Conservation (phyloP, 2,113 vertebrate species). For the Mixornis gularis region DNA sequence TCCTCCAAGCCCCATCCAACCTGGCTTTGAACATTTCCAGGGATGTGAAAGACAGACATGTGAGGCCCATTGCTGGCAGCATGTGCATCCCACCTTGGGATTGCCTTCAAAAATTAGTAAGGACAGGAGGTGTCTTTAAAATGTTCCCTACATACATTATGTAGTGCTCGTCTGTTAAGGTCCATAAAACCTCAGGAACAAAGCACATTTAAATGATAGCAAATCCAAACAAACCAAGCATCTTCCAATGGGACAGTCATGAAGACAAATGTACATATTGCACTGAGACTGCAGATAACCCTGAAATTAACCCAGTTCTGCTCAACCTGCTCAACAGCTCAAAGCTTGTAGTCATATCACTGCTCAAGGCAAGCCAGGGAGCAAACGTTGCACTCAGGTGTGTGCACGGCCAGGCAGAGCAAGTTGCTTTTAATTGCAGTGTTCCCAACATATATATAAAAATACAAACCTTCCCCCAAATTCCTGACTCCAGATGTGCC, state of each 20-base stretch:
- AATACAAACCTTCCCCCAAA: accelerated
- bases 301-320: background rate
- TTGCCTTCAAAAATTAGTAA: background rate
- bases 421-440: background rate
- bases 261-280: accelerated
- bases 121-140: background rate
- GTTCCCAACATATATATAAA: background rate
- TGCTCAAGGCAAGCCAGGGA: background rate
- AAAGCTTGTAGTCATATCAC: background rate
- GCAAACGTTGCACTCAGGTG: background rate
- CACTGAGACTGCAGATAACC: background rate
- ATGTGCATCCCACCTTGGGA: background rate
- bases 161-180: background rate
- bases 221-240: background rate
- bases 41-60: accelerated
- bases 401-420: accelerated
- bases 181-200: background rate
- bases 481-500: background rate
- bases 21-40: background rate
- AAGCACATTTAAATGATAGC: background rate
- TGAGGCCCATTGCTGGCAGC: background rate
- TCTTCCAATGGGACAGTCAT: background rate
- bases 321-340: background rate
- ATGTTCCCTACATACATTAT: background rate
- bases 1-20: background rate